Base-by-base conservation (phyloP, 2,888 invertebrate genomes). In the Coremacera marginata region DNA sequence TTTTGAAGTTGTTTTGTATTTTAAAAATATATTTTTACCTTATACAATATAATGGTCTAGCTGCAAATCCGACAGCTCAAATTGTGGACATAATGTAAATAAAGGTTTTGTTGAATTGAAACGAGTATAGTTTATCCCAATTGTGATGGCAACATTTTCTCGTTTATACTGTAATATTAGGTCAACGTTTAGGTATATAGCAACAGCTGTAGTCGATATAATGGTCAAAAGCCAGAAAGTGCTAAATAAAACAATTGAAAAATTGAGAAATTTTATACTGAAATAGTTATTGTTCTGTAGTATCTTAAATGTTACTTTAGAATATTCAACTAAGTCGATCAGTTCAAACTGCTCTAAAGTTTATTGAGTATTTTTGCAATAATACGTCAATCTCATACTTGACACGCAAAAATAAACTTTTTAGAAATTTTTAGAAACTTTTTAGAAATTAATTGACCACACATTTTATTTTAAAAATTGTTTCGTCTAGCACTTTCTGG, bases 381-480 rank as follows among this genome's bases (percentile, higher is more conserved):
- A 60, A 60, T 22, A 22, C 22, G 11, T n/a, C 60, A 4, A 60
- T 60, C 22, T 60, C 60, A 22, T 9, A 60, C 22, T 60, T 60
- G 60, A 25, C 60, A n/a, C 60, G 60, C 22, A 60, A n/a, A n/a
- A 60, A 60, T 22, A 60, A 22, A 60, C 60, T 22, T 19, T 60
- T n/a, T n/a, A n/a, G n/a, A 2, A 25, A 60, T 4, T 60, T 60
- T n/a, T 60, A 22, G 22, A 25, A 60, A 22, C 3, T 19, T 19
- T 25, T 7, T 19, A 55, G n/a, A 16, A 16, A 16, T n/a, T 16
- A 55, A 55, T 16, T 16, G 7, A 16, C n/a, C n/a, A 55, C n/a
- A n/a, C n/a, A n/a, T n/a, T 14, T 14, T 14, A 9, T 9, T 9
- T 9, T 9, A 9, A 9, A 9, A 49, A 7, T 19, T 5, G 11